Percentiles rank a stretch among this genome's conserved stretches.
Conservation (phyloP, 2,888 invertebrate genomes). For the Hoplodrina blanda region DNA sequence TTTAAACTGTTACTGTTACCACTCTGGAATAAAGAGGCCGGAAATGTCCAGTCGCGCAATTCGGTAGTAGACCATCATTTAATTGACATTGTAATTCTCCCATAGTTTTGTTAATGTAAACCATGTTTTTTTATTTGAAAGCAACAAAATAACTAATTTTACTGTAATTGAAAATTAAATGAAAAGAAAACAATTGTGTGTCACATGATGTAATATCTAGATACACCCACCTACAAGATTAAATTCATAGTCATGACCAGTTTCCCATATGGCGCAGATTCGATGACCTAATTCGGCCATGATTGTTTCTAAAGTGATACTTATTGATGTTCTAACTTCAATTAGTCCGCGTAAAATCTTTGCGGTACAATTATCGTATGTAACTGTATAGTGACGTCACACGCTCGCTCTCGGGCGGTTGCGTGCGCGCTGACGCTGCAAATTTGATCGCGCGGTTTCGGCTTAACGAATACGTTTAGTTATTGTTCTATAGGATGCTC, state of each 20-base stretch:
- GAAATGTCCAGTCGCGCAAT: neutral
- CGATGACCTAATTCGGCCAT: neutral
- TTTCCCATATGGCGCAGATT: no score
- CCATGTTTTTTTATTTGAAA: no score
- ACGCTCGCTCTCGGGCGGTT: conserved; percentile 63
- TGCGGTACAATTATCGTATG: conserved; percentile 43
- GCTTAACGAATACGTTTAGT: conserved; percentile 84
- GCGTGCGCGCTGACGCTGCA: conserved; percentile 86
- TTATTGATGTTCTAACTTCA: conserved; percentile 34
- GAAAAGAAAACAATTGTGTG: no score
- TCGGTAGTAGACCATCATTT: neutral
- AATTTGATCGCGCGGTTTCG: conserved; percentile 89
- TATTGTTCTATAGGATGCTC: conserved; percentile 73
- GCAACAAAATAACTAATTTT: no score
- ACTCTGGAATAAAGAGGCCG: neutral
- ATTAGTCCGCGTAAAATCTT: conserved; percentile 48
- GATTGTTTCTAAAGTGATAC: conserved; percentile 4
- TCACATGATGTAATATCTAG: no score
- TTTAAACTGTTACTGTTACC: neutral
- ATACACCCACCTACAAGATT: no score
- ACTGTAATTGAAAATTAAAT: no score
- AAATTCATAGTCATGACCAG: no score
- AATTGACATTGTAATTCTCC: no score
- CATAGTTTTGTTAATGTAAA: no score
- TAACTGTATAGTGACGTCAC: conserved; percentile 50